Conservation (phyloP, 2,888 invertebrate species). For the Dasysyrphus albostriatus region DNA sequence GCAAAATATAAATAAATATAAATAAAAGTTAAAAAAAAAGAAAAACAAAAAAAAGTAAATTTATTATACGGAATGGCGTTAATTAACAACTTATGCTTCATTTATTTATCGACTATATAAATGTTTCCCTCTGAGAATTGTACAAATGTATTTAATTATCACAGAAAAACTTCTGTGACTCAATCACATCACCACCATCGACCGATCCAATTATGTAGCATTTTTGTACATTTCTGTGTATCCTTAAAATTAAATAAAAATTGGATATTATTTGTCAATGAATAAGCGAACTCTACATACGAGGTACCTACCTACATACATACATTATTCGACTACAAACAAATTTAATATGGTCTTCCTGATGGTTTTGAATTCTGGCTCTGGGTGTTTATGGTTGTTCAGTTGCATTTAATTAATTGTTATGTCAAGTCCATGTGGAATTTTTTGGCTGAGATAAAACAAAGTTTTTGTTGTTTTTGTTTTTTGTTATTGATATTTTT, state of each 20-base stretch:
- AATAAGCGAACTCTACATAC: constrained; percentile 16
- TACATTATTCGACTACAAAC: no score
- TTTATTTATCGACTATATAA: constrained; percentile 46
- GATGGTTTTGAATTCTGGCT: not conserved
- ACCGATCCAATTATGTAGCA: constrained; percentile 12
- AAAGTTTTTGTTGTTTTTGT: not conserved
- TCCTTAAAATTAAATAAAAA: constrained; percentile 65
- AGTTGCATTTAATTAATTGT: constrained; percentile 51
- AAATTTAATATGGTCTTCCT: constrained; percentile 6
- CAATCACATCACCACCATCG: constrained; percentile 17
- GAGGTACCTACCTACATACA: no score
- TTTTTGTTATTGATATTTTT: not conserved
- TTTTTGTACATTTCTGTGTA: not conserved
- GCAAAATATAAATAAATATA: constrained; percentile 8
- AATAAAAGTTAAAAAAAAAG: not conserved
- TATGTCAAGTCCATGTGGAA: constrained; percentile 54
- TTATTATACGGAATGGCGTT: constrained; percentile 35
- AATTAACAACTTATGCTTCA: constrained; percentile 71
- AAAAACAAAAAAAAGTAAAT: constrained; percentile 8
- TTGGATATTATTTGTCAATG: constrained; percentile 52
- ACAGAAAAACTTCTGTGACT: constrained; percentile 26
- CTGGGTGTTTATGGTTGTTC: not conserved
- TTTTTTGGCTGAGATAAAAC: constrained; percentile 15
- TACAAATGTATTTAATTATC: constrained; percentile 46
- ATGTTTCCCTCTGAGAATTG: constrained; percentile 29